Evolutionary conservation across 2,888 invertebrate genomes (phyloP).

Genomic region (Leptogaster cylindrica): DNA sequence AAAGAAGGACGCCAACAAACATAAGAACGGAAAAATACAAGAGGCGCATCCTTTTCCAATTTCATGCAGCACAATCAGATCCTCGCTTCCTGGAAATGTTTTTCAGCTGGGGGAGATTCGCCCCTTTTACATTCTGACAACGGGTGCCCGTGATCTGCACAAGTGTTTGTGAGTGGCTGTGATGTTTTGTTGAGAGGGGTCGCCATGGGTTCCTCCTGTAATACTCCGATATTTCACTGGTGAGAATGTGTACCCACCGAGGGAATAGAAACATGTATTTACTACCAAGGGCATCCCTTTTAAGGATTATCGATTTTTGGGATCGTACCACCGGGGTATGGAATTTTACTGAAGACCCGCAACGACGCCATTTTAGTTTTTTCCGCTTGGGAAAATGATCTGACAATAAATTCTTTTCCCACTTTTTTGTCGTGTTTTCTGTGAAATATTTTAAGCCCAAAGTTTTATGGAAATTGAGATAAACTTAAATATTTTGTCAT

Average conservation of each 20-base stretch:
- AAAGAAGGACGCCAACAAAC: slow-evolving; percentile 8
- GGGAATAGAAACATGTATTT: slow-evolving; percentile 1
- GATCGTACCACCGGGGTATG: slow-evolving; percentile 4
- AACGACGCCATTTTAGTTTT: background rate
- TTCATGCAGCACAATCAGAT: slow-evolving; percentile 4
- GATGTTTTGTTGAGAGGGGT: background rate
- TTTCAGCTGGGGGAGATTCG: slow-evolving; percentile 14
- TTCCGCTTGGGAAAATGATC: slow-evolving; percentile 4
- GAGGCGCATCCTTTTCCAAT: no score
- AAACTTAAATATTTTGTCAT: no score
- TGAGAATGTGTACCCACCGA: background rate
- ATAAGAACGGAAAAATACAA: no score
- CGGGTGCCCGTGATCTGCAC: no score
- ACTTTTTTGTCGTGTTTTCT: background rate
- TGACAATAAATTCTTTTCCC: background rate
- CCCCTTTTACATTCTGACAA: no score
- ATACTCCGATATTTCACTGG: no score
- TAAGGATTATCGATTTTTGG: slow-evolving; percentile 19
- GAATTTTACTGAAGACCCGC: background rate
- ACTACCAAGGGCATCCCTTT: slow-evolving; percentile 25
- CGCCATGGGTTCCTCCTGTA: background rate
- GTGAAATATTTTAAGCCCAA: background rate
- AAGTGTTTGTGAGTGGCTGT: no score
- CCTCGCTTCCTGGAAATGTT: slow-evolving; percentile 20
- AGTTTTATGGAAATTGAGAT: no score